phyloP scores from a whole-genome alignment of 2,797 vertebrate genomes.

The Intellagama lesueurii region DNA sequence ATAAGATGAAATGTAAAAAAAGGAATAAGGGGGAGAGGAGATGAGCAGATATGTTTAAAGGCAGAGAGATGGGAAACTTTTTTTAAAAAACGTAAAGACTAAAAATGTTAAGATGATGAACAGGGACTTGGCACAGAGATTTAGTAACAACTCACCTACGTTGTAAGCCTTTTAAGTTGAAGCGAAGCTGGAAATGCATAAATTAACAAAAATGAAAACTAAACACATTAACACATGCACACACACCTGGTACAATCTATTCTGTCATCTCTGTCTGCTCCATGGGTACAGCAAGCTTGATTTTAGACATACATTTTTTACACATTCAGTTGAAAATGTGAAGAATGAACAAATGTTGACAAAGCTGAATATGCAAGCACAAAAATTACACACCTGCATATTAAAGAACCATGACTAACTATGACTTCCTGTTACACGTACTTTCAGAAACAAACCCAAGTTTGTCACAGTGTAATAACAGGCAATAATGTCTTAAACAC shows the following conservation, averaged over 20 bases:
- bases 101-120: neutral
- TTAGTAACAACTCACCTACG: neutral
- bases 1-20: neutral
- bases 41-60: neutral
- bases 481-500: neutral
- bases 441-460: neutral
- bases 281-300: neutral
- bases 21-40: neutral
- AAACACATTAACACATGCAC: neutral
- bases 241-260: neutral
- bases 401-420: neutral
- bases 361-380: neutral
- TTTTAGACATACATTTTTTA: neutral
- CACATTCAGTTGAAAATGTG: neutral
- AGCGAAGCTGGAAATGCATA: slow-evolving; percentile 45
- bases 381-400: neutral
- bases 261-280: neutral
- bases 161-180: neutral
- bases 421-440: neutral
- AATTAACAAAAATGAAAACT: slow-evolving; percentile 42
- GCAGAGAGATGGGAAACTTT: neutral
- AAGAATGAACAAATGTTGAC: neutral
- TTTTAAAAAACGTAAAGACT: neutral
- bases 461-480: neutral
- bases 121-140: neutral